Base-by-base conservation (phyloP, 2,797 vertebrate genomes). In the Distichodus sexfasciatus region DNA sequence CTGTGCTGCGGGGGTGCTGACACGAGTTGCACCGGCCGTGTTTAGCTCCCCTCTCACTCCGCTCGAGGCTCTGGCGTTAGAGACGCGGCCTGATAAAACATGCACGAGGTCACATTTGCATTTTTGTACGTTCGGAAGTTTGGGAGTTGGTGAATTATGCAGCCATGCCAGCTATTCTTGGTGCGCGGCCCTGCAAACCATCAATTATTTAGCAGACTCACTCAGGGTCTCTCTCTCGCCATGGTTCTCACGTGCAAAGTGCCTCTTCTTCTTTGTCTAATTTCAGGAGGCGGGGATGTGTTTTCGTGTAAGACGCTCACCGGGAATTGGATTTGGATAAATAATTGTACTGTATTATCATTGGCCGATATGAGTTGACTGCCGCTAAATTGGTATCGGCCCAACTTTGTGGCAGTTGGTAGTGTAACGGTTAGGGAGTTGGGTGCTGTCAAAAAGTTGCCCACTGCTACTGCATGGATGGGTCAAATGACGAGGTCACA, bases 191-290 rank as follows among this genome's bases (percentile, higher is more conserved):
- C 51, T 57, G 47, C 50, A 24, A 38, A 57, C 21, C 53, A 65
- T 76, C n/a, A 35, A 77, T 77, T 50, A 74, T 77, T 76, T 46
- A 79, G 44, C 44, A 17, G 51, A 19, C 29, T 67, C 66, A 64
- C 59, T 71, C 70, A 69, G 54, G 44, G 43, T 17, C 57, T 57
- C 28, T 65, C 55, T 70, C 61, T 64, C 44, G 8, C 24, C 40
- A 44, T 44, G 5, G 29, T 7, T 41, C 23, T 43, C 10, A 57
- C 0, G 12, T 28, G 19, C 46, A 50, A 44, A 2, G 14, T n/a
- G n/a, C 26, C 33, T 66, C 2, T 4, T 65, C 50, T 33, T 53
- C n/a, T 17, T 41, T 21, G 15, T 35, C 26, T 44, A 23, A 44
- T 48, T 47, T 55, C 8, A 47, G 24, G 61, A 60, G n/a, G 23